A percentile compares a stretch with the other conserved stretches of the same genome.
Conservation (phyloP, 2,797 vertebrate genomes). For the Falco biarmicus region DNA sequence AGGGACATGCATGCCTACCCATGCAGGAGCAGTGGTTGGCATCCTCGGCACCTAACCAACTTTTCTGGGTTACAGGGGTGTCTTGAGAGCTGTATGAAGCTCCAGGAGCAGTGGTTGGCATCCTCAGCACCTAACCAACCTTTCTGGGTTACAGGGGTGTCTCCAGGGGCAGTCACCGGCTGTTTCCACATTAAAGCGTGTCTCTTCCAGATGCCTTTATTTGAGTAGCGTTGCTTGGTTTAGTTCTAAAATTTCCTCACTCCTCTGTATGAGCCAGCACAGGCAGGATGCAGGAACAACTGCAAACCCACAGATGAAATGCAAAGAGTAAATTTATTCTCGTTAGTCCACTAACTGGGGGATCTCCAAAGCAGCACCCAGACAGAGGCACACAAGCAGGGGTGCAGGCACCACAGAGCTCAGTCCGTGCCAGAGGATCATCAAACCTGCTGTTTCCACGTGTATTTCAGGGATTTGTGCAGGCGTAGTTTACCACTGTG, state of each 20-base stretch:
- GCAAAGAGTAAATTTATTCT: not conserved
- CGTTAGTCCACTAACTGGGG: not conserved
- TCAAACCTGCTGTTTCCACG: not conserved
- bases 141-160: not conserved
- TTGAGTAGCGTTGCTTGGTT: not conserved
- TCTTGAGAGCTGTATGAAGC: not conserved
- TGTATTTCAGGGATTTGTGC: not conserved
- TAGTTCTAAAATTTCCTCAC: not conserved
- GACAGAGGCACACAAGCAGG: not conserved
- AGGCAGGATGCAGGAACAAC: not conserved
- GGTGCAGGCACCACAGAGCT: not conserved
- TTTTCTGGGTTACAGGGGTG: not conserved
- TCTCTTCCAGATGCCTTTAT: not conserved
- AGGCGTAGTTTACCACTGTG: not conserved
- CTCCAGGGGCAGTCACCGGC: not conserved
- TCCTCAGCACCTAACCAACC: not conserved
- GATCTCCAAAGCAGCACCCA: not conserved
- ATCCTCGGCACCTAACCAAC: not conserved
- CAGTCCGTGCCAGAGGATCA: not conserved
- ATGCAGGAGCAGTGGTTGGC: not conserved
- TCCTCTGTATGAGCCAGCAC: not conserved
- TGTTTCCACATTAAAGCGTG: not conserved
- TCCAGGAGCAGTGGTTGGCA: not conserved
- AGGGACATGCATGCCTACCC: fast-evolving
- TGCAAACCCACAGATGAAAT: not conserved